These are phyloP conservation scores for Drosophila seguyi DNA, from an alignment of 1,140 invertebrate species.

Conservation along the genomic window DNA sequence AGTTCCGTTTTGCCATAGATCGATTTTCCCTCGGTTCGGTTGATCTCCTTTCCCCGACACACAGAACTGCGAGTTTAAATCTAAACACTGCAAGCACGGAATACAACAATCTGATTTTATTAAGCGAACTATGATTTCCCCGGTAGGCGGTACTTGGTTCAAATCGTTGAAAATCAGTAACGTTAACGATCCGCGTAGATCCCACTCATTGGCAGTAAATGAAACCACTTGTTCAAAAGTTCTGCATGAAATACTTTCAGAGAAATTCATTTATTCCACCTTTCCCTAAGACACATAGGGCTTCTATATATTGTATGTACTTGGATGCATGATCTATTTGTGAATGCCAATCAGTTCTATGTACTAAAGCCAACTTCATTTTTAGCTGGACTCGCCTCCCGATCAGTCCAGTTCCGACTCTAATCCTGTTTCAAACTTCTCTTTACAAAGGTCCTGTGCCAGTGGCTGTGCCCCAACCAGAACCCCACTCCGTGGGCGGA, in stretches of 20 bases:
- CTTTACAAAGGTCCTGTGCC: constrained; percentile 82
- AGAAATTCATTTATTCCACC: constrained; percentile 26
- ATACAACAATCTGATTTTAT: constrained; percentile 19
- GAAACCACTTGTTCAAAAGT: constrained; percentile 33
- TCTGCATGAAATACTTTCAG: constrained; percentile 59
- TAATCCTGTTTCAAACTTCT: constrained; percentile 56
- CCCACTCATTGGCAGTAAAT: constrained; percentile 50
- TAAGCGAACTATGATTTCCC: constrained; percentile 10
- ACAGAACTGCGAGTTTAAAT: constrained; percentile 21
- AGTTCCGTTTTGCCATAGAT: constrained; percentile 53
- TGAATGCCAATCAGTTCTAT: constrained; percentile 73
- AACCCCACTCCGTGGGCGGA: constrained; percentile 92
- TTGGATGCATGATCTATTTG: constrained; percentile 71
- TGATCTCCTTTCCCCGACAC: constrained; percentile 12
- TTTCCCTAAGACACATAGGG: constrained; percentile 43
- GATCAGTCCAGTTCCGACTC: constrained; percentile 7
- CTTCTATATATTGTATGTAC: constrained; percentile 65
- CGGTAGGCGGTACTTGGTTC: constrained; percentile 13
- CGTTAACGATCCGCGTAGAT: constrained; percentile 16
- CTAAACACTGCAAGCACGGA: constrained; percentile 24
- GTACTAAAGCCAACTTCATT: constrained; percentile 69
- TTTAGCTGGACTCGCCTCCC: constrained; percentile 52
- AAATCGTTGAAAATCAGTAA: background rate
- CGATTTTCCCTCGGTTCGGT: constrained; percentile 67
- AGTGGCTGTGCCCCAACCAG: constrained; percentile 86